Evolutionary conservation across 2,888 invertebrate species (phyloP), one percentile per base, ranked within the genome.

Genomic region (Rotaria sp.): DNA sequence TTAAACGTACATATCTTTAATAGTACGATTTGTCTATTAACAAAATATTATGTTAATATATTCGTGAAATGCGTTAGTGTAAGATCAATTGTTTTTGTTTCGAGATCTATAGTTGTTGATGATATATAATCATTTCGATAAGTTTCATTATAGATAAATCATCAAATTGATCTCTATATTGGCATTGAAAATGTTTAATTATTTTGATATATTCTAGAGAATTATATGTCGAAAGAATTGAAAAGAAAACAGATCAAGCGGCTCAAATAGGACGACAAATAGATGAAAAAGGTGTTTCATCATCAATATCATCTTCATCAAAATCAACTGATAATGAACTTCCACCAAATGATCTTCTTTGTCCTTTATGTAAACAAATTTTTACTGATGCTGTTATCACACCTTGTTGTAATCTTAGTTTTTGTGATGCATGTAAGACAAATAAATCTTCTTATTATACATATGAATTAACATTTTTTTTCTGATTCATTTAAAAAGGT

Each of bases 331-430:
- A 80, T 80, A 45, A 80, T 26, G 13, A 80, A 45, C 45, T 45
- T n/a, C 26, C n/a, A 80, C 97, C 97, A 0, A 95, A 95, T 88
- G 97, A 97, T 90, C 92, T 98, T 84, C 92, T 95, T 84, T 99
- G 99, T 92, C 94, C 94, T 87, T 93, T 99, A 87, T 99, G 99
- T 91, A 94, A 95, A 85, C 96, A 96, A 91, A 92, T 98, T 74
- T 93, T 97, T 88, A 94, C 94, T 0, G 98, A 99, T 92, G 98
- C 98, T 67, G 97, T 98, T 50, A 95, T 98, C 94, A 96, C 97
- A 90, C 96, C 96, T 0, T 99, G 98, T 91, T 99, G 99, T 92
- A 98, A 97, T 8, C 96, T 95, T 91, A 96, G 96, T 21, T 99
- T 96, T 92, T 99, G 99, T 91, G 97, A 98, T 92, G 97, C 98